Conservation (phyloP, 1,140 invertebrate genomes). For the Xylocopa sonorina region DNA sequence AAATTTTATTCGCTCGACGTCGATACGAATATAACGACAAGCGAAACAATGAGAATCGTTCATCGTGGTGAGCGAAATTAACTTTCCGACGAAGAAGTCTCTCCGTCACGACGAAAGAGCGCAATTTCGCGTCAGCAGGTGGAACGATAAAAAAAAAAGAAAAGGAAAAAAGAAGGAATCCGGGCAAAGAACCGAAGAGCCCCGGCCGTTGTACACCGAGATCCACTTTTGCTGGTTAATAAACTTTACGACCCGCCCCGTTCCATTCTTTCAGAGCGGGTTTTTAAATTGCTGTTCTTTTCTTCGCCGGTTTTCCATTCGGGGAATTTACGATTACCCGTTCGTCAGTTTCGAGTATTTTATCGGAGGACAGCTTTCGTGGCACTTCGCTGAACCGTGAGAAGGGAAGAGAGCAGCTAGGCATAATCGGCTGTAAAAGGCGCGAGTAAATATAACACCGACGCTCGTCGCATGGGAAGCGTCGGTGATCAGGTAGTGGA, state of each 20-base stretch:
- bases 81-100: constrained; percentile 20
- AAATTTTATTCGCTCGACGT: constrained; percentile 21
- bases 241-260: constrained; percentile 62
- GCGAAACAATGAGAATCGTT: constrained; percentile 21
- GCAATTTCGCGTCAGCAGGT: constrained; percentile 60
- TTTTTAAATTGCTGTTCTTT: background rate
- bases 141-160: constrained; percentile 62
- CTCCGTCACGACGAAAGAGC: constrained; percentile 13
- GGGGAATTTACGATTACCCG: background rate
- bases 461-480: background rate
- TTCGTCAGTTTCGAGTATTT: background rate
- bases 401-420: background rate
- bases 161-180: constrained; percentile 26
- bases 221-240: constrained; percentile 57
- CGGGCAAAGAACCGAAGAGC: background rate
- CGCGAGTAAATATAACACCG: constrained; percentile 14
- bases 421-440: constrained; percentile 22
- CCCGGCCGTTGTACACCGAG: constrained; percentile 12
- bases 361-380: no score
- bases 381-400: background rate
- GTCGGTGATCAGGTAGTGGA: background rate
- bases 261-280: constrained; percentile 10
- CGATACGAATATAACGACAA: background rate
- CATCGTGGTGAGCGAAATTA: constrained; percentile 23
- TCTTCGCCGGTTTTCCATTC: background rate